Percentiles rank a stretch among this genome's conserved stretches.
phyloP scores from a whole-genome alignment of 2,113 vertebrate genomes.

The Nymphicus hollandicus region DNA sequence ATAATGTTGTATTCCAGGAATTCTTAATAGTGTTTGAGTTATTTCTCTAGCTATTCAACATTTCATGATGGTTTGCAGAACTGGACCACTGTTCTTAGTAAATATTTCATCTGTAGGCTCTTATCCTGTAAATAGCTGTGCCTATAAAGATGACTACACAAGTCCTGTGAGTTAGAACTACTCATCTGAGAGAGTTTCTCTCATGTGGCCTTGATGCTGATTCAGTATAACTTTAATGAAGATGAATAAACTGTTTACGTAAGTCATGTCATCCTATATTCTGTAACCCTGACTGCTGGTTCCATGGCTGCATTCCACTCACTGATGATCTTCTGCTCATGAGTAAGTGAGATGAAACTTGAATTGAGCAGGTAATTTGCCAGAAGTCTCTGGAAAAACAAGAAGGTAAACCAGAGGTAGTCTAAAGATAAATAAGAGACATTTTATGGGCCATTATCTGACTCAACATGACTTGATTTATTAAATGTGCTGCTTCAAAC shows the following conservation, averaged over 20 bases:
- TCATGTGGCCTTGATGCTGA: background rate
- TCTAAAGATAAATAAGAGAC: background rate
- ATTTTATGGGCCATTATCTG: background rate
- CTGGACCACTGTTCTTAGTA: background rate
- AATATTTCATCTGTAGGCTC: background rate
- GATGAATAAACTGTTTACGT: background rate
- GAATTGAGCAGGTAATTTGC: background rate
- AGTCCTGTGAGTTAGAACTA: background rate
- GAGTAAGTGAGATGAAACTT: background rate
- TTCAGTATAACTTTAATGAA: background rate
- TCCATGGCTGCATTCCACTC: background rate
- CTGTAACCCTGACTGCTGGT: background rate
- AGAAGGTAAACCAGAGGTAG: background rate
- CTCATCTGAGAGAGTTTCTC: background rate
- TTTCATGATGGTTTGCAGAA: background rate
- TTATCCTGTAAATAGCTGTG: background rate
- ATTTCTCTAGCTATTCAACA: background rate
- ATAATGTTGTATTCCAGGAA: background rate
- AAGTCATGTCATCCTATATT: background rate
- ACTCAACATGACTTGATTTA: background rate
- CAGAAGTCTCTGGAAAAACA: background rate
- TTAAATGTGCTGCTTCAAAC: background rate
- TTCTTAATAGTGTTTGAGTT: background rate
- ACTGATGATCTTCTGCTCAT: background rate
- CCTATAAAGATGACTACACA: background rate